phyloP scores from a whole-genome alignment of 1,140 invertebrate species.

The Drosophila kohkoa region DNA sequence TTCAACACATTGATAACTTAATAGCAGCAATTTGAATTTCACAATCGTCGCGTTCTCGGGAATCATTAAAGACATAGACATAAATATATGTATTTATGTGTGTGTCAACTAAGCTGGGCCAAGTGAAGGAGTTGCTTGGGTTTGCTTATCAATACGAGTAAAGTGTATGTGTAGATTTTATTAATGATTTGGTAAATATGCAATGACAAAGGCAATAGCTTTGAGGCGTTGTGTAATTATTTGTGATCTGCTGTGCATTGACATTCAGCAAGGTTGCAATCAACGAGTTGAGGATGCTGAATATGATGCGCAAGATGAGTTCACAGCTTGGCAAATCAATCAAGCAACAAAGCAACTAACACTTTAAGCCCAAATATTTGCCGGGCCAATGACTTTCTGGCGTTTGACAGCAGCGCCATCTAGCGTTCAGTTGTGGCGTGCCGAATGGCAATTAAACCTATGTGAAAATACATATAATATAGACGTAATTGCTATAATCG shows the following conservation, averaged over 20 bases:
- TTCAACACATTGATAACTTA: not conserved
- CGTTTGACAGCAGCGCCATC: slow-evolving; percentile 17
- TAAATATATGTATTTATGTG: not conserved
- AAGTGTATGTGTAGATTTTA: slow-evolving; percentile 11
- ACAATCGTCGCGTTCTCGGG: not conserved
- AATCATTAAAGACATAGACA: not conserved
- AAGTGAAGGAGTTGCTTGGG: not conserved
- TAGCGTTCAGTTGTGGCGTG: slow-evolving; percentile 5
- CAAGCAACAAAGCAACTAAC: slow-evolving; percentile 11
- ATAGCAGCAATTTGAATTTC: slow-evolving; percentile 10
- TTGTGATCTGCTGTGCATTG: slow-evolving; percentile 35
- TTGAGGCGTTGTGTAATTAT: slow-evolving; percentile 38
- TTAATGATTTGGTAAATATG: slow-evolving; percentile 37
- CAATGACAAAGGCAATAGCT: slow-evolving; percentile 26
- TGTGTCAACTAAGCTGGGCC: not conserved
- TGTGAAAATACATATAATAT: slow-evolving; percentile 4
- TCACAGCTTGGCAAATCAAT: slow-evolving; percentile 30
- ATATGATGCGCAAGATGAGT: not conserved
- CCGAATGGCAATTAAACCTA: slow-evolving; percentile 22
- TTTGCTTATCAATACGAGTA: slow-evolving; percentile 25
- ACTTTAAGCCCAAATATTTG: slow-evolving; percentile 21
- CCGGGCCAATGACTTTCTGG: slow-evolving; percentile 15
- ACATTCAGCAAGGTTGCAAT: slow-evolving; percentile 49
- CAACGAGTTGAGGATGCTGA: slow-evolving; percentile 2
- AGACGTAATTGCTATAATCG: slow-evolving; percentile 20